These are phyloP conservation scores for Pelusios castaneus DNA, from an alignment of 2,113 vertebrate genomes.

Conservation along the genomic window DNA sequence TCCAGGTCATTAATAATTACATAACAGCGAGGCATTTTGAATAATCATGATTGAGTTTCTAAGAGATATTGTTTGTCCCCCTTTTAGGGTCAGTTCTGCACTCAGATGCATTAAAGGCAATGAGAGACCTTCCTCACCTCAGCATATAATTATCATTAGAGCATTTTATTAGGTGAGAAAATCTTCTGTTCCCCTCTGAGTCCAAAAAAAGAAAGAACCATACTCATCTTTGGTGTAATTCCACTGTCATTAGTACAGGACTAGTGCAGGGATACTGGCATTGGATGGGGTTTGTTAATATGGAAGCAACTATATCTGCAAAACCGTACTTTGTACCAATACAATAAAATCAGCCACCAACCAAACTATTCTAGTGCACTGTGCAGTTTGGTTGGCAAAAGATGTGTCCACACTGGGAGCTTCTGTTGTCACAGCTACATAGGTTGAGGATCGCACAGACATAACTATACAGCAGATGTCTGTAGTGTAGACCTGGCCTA, in stretches of 20 bases:
- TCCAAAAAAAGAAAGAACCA: not conserved
- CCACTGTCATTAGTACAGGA: not conserved
- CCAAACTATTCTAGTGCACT: not conserved
- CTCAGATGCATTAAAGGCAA: not conserved
- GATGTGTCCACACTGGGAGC: not conserved
- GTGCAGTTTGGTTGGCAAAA: not conserved
- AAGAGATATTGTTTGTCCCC: not conserved
- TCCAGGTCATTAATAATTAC: too few relatives aligned
- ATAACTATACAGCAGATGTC: not conserved
- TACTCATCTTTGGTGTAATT: not conserved
- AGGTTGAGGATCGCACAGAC: not conserved
- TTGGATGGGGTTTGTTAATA: not conserved
- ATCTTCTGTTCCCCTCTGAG: not conserved
- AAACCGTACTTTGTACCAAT: not conserved
- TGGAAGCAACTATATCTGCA: not conserved
- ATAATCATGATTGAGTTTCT: not conserved
- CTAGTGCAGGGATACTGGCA: not conserved
- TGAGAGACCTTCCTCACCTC: not conserved
- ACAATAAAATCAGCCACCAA: not conserved
- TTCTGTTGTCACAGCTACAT: not conserved
- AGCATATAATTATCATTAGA: not conserved
- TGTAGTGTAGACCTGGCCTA: not conserved
- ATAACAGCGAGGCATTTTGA: not conserved
- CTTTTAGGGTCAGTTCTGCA: not conserved
- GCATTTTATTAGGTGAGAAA: not conserved